Conservation (phyloP, 2,888 invertebrate species). For the Lobophora halterata region DNA sequence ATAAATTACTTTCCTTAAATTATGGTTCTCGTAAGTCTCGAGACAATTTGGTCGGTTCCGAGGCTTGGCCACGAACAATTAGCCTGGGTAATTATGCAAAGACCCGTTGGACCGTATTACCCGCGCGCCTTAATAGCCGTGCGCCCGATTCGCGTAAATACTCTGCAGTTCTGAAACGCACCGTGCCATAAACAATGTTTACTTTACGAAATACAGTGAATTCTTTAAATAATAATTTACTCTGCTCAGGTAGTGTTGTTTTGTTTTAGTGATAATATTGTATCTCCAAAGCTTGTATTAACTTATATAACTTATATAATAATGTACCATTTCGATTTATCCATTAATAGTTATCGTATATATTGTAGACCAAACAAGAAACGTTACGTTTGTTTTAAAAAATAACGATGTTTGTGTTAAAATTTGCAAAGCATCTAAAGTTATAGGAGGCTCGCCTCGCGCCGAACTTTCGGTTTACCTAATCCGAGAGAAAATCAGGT, state of each 20-base stretch:
- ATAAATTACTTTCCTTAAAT: neutral
- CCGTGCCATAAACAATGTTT: conserved; percentile 33
- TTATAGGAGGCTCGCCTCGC: neutral
- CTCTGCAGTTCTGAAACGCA: conserved; percentile 40
- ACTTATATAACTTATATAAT: too few species aligned
- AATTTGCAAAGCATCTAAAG: too few species aligned
- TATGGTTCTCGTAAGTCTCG: conserved; percentile 13
- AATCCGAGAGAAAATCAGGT: conserved; percentile 18
- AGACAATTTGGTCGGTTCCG: conserved; percentile 40
- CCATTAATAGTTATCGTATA: too few species aligned
- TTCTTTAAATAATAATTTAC: conserved; percentile 9
- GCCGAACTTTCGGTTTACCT: neutral
- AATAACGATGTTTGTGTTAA: too few species aligned
- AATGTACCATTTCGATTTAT: too few species aligned
- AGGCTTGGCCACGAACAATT: conserved; percentile 55
- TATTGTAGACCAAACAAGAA: too few species aligned
- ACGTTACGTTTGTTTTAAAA: too few species aligned
- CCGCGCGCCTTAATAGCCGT: conserved; percentile 51
- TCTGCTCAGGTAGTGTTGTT: conserved; percentile 3
- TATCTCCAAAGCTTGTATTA: too few species aligned
- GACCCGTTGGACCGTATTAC: conserved; percentile 53
- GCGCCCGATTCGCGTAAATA: conserved; percentile 55
- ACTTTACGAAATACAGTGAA: conserved; percentile 29
- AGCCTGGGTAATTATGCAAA: conserved; percentile 63
- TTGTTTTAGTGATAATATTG: too few species aligned